Conservation (phyloP, 2,113 vertebrate genomes). For the Sinocyclocheilus anshuiensis region DNA sequence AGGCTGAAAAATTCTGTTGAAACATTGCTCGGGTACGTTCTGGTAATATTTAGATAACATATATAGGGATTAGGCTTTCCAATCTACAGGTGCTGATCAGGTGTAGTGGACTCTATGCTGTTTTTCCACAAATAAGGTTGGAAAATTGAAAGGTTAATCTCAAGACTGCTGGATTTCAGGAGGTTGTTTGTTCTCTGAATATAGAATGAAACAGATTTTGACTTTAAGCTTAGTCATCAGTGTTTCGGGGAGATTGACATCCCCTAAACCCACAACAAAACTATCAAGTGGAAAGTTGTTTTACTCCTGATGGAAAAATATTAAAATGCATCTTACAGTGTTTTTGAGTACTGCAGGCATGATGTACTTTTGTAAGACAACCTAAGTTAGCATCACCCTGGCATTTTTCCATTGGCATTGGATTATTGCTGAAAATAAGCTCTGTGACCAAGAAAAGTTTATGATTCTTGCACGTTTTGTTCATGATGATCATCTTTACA, state of each 20-base stretch:
- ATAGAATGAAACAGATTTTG: not conserved
- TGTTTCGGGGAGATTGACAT: not conserved
- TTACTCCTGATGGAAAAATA: not conserved
- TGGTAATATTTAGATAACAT: constrained; percentile 71
- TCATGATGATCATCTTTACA: no score
- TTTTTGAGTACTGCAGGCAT: not conserved
- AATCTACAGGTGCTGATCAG: constrained; percentile 12
- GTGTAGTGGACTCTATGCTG: constrained; percentile 32
- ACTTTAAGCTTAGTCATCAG: not conserved
- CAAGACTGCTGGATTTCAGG: not conserved
- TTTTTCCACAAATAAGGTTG: constrained; percentile 14
- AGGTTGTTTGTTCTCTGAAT: not conserved
- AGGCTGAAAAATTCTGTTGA: constrained; percentile 64
- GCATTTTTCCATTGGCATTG: no score
- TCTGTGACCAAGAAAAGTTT: not conserved
- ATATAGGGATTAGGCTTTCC: constrained; percentile 44
- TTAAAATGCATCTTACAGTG: not conserved
- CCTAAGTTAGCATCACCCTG: no score
- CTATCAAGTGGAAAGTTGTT: not conserved
- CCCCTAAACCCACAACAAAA: not conserved
- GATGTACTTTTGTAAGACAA: not conserved
- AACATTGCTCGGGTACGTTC: constrained; percentile 69
- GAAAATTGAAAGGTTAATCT: constrained; percentile 44
- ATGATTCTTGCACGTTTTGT: not conserved
- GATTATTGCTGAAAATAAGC: no score